Evolutionary conservation across 1,140 invertebrate genomes (phyloP).

Genomic region (Drosophila novamexicana): DNA sequence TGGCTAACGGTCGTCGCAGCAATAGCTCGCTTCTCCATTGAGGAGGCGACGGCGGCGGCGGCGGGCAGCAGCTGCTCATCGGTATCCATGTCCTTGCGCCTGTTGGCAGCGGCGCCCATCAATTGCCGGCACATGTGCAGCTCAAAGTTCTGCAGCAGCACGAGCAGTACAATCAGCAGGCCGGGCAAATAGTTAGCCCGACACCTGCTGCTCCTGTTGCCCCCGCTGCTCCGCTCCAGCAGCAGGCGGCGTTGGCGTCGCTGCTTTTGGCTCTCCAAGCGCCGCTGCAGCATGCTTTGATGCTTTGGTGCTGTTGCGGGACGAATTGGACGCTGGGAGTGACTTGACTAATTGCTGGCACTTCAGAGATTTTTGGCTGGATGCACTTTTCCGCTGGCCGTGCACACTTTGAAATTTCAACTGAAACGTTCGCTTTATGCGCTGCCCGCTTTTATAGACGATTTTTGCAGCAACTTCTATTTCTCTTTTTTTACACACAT

Average conservation of each 20-base stretch:
- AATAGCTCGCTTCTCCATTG: not conserved
- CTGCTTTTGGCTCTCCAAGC: conserved; percentile 11
- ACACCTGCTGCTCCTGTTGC: conserved; percentile 5
- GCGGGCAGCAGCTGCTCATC: not conserved
- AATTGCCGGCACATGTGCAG: conserved; percentile 74
- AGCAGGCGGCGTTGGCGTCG: conserved; percentile 30
- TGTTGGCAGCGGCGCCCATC: conserved; percentile 33
- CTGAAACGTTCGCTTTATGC: conserved; percentile 67
- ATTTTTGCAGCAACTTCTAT: conserved; percentile 8
- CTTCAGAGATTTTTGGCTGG: not conserved
- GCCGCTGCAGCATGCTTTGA: not conserved
- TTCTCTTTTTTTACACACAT: not conserved
- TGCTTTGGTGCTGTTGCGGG: not conserved
- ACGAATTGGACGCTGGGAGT: no score
- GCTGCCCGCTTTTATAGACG: conserved; percentile 70
- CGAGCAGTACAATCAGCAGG: conserved; percentile 61
- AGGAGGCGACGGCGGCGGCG: not conserved
- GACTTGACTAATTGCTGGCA: conserved; percentile 52
- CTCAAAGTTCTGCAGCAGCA: conserved; percentile 71
- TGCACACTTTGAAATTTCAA: conserved; percentile 76
- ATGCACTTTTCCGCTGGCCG: conserved; percentile 35
- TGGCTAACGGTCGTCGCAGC: conserved; percentile 54
- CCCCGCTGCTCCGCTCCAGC: conserved; percentile 12
- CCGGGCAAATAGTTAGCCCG: conserved; percentile 61
- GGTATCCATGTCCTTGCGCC: conserved; percentile 10